Evolutionary conservation across 2,797 vertebrate genomes (phyloP).

Genomic region (Lepidocolaptes lacrymiger): DNA sequence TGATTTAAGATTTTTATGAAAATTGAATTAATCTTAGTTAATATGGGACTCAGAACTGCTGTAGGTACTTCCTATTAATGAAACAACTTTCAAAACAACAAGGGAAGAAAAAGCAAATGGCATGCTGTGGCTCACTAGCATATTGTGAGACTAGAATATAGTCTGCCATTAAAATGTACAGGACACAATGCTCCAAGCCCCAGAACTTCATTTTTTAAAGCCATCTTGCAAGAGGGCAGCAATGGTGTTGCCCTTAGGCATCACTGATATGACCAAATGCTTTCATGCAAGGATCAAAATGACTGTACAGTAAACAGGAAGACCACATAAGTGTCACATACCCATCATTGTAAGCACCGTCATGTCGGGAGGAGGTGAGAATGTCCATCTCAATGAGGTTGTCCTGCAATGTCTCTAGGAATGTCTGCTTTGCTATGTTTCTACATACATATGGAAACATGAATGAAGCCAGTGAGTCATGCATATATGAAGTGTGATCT

Average conservation of each 20-base stretch:
- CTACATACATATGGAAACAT: slow-evolving; percentile 97
- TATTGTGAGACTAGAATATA: slow-evolving; percentile 36
- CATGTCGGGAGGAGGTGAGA: slow-evolving; percentile 93
- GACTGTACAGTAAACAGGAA: slow-evolving; percentile 64
- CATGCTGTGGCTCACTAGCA: slow-evolving; percentile 57
- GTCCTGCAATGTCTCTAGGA: slow-evolving; percentile 99
- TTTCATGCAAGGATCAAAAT: slow-evolving; percentile 74
- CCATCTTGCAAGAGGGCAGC: slow-evolving; percentile 11
- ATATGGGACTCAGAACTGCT: not conserved
- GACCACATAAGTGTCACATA: slow-evolving; percentile 85
- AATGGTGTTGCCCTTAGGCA: slow-evolving; percentile 28
- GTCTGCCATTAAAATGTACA: slow-evolving; percentile 66
- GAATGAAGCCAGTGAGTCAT: slow-evolving; percentile 94
- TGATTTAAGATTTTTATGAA: not conserved
- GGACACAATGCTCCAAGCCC: slow-evolving; percentile 3
- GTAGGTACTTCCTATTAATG: slow-evolving; percentile 13
- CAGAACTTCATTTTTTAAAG: slow-evolving; percentile 17
- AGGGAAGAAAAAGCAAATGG: slow-evolving; percentile 52
- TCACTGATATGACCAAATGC: slow-evolving; percentile 57
- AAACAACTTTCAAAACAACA: slow-evolving; percentile 60
- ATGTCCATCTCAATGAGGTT: slow-evolving; percentile 99
- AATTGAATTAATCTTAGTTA: not conserved
- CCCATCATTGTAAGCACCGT: slow-evolving; percentile 95
- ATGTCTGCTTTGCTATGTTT: slow-evolving; percentile 99
- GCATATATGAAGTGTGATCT: slow-evolving; percentile 83